Evolutionary conservation across 2,888 invertebrate species (phyloP).

Genomic region (Drosophila phalerata): DNA sequence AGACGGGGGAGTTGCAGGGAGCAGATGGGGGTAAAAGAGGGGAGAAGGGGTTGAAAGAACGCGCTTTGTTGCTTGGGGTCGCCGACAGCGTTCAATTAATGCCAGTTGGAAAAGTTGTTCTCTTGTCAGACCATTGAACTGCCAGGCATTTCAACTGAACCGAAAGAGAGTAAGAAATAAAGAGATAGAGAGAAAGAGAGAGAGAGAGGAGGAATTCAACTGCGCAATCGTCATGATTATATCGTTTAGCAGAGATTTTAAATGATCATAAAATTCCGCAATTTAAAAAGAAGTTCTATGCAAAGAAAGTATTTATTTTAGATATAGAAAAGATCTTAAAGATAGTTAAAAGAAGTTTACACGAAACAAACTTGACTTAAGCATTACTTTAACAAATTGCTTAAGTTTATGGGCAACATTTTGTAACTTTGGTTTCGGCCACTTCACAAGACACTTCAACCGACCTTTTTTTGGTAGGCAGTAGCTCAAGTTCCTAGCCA

Average conservation of each 20-base stretch:
- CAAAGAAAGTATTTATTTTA: not conserved
- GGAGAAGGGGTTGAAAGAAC: constrained; percentile 7
- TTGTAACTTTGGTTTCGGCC: constrained; percentile 64
- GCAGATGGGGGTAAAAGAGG: not conserved
- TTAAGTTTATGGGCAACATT: constrained; percentile 67
- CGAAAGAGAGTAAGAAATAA: not conserved
- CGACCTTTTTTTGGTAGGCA: constrained; percentile 57
- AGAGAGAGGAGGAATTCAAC: constrained; percentile 5
- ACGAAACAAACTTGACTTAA: constrained; percentile 47
- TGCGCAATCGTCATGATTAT: constrained; percentile 29
- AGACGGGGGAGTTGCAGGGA: not conserved
- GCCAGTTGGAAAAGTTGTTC: constrained; percentile 40
- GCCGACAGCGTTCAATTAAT: constrained; percentile 50
- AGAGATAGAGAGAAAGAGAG: not conserved
- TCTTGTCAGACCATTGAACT: constrained; percentile 37
- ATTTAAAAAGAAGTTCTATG: not conserved
- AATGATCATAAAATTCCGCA: constrained; percentile 9
- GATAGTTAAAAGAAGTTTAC: constrained; percentile 16
- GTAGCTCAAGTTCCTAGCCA: constrained; percentile 71
- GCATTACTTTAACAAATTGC: constrained; percentile 52
- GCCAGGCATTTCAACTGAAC: constrained; percentile 8
- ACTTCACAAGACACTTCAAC: constrained; percentile 65
- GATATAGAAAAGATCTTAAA: not conserved
- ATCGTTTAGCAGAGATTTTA: constrained; percentile 22
- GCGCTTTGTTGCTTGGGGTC: constrained; percentile 37